Conservation (phyloP, 2,113 vertebrate genomes). For the Dasyornis broadbenti region DNA sequence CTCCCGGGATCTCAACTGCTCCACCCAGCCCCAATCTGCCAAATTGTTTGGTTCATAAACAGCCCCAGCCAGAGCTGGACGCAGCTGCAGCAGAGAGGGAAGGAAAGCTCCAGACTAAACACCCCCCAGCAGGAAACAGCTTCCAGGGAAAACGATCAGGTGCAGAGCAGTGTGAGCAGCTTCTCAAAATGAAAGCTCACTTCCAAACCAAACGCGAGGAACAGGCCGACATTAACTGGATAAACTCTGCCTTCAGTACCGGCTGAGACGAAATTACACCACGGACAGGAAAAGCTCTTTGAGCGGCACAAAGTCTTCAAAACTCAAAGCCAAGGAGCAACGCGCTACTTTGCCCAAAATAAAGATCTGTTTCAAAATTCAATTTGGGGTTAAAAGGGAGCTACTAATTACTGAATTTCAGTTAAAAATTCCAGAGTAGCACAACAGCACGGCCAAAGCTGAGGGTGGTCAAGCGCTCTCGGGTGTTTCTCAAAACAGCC, state of each 20-base stretch:
- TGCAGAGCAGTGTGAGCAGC: neutral
- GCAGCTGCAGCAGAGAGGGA: neutral
- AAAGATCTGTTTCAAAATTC: neutral
- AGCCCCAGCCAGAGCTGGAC: neutral
- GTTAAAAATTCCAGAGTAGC: neutral
- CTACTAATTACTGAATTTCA: neutral
- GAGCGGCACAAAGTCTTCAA: neutral
- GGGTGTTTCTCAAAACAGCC: neutral
- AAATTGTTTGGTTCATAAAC: neutral
- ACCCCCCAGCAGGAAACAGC: neutral
- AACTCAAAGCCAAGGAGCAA: neutral
- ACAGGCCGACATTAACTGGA: neutral
- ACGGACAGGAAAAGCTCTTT: neutral
- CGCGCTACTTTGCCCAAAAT: neutral
- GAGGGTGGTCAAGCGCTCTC: too few relatives aligned
- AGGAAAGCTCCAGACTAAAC: neutral
- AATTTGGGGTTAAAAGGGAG: neutral
- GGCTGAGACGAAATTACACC: neutral
- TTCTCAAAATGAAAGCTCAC: neutral
- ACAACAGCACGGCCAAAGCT: neutral
- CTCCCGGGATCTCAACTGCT: neutral
- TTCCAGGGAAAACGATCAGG: neutral
- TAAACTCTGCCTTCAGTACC: neutral
- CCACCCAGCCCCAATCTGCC: constrained; percentile 2
- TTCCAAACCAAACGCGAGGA: neutral